phyloP scores from a whole-genome alignment of 2,113 vertebrate species.

The Capra hircus region DNA sequence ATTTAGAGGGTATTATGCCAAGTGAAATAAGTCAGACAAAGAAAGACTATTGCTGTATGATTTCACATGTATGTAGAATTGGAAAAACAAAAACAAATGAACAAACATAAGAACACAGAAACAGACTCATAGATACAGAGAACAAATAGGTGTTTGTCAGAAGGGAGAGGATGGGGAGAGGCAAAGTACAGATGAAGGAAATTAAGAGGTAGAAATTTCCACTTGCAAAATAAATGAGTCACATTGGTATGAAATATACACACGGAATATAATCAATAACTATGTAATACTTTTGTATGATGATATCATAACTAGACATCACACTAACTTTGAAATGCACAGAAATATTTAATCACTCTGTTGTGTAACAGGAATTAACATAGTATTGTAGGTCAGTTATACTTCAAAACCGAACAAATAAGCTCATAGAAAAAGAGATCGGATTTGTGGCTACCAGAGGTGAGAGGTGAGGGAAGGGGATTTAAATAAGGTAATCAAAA shows the following conservation, averaged over 20 bases:
- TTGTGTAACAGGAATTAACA: background rate
- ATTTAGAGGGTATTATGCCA: background rate
- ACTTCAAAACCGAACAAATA: background rate
- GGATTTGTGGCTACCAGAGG: background rate
- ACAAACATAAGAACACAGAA: background rate
- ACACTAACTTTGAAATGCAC: background rate
- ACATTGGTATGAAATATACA: background rate
- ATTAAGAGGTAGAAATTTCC: background rate
- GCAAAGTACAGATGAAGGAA: background rate
- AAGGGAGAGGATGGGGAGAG: background rate
- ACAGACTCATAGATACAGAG: background rate
- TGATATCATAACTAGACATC: background rate
- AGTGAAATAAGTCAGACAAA: background rate
- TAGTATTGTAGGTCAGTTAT: background rate
- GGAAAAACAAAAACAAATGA: background rate
- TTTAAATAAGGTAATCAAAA: background rate
- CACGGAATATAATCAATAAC: background rate
- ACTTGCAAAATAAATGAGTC: background rate
- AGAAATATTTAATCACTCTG: background rate
- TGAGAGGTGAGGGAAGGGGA: background rate
- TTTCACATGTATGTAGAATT: background rate
- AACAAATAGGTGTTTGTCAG: background rate
- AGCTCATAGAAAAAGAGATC: background rate
- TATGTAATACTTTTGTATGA: background rate
- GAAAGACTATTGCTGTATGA: background rate